Evolutionary conservation across 1,140 invertebrate species (phyloP).

Genomic region (Panonychus citri): DNA sequence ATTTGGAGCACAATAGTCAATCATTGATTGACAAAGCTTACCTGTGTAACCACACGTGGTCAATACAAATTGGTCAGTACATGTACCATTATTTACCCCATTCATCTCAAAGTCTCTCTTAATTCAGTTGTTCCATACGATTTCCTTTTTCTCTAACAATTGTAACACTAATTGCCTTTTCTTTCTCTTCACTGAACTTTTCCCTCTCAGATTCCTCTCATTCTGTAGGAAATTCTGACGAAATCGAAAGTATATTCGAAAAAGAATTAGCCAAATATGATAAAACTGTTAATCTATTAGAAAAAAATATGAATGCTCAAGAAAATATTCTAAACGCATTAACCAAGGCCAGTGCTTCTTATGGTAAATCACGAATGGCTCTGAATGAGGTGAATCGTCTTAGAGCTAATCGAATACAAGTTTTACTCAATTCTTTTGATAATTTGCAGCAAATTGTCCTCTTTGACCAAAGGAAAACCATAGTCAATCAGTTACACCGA

Average conservation of each 20-base stretch:
- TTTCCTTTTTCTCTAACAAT: no score
- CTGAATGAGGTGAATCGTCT: conserved; percentile 45
- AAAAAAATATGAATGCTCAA: conserved; percentile 77
- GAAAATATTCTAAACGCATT: conserved; percentile 74
- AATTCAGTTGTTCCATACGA: no score
- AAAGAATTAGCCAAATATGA: conserved; percentile 72
- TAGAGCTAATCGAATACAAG: conserved; percentile 31
- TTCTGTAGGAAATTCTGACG: conserved; percentile 6
- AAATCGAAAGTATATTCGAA: conserved; percentile 37
- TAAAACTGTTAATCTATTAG: conserved; percentile 30
- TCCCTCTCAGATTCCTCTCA: no score
- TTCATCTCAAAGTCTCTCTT: no score
- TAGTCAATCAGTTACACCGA: no score
- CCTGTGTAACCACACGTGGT: conserved; percentile 66
- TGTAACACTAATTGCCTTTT: no score
- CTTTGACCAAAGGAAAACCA: no score
- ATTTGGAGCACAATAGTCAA: conserved; percentile 39
- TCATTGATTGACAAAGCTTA: conserved; percentile 40
- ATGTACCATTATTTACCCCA: conserved; percentile 52
- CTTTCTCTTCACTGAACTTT: no score
- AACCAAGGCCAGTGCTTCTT: conserved; percentile 73
- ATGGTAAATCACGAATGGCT: conserved; percentile 50
- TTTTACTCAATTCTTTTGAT: conserved; percentile 62
- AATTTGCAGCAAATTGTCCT: no score
- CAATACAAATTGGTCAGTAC: conserved; percentile 56